Conservation (phyloP, 2,113 vertebrate genomes). For the Grus americana region DNA sequence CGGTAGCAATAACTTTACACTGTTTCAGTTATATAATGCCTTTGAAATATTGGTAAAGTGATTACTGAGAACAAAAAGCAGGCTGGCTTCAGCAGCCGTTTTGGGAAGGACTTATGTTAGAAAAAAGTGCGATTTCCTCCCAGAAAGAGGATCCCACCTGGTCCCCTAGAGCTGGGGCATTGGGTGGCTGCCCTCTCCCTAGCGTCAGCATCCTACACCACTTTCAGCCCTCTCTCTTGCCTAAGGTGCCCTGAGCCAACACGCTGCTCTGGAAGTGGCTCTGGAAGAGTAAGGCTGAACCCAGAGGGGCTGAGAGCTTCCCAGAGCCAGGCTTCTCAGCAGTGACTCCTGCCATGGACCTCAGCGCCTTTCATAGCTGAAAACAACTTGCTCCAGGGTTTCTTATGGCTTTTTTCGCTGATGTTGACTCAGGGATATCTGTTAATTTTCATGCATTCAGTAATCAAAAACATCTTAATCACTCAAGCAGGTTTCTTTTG, state of each 20-base stretch:
- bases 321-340: not conserved
- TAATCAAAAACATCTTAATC: not conserved
- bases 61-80: constrained; percentile 57
- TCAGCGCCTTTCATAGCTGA: accelerated
- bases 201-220: not conserved
- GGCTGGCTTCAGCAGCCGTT: constrained; percentile 5
- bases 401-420: not conserved
- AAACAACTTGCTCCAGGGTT: not conserved
- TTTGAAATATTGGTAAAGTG: constrained; percentile 62
- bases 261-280: not conserved
- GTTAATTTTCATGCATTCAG: not conserved
- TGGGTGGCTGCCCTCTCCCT: not conserved
- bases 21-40: constrained; percentile 58
- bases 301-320: not conserved
- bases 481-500: not conserved
- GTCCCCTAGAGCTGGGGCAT: not conserved
- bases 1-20: constrained; percentile 63
- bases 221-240: too few relatives aligned
- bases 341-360: not conserved
- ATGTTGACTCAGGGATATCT: not conserved
- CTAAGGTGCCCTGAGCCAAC: not conserved
- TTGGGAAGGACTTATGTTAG: not conserved
- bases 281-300: not conserved
- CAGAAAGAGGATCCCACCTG: not conserved
- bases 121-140: not conserved